Base-by-base conservation (phyloP, 2,113 vertebrate species). In the Antigone vipio region DNA sequence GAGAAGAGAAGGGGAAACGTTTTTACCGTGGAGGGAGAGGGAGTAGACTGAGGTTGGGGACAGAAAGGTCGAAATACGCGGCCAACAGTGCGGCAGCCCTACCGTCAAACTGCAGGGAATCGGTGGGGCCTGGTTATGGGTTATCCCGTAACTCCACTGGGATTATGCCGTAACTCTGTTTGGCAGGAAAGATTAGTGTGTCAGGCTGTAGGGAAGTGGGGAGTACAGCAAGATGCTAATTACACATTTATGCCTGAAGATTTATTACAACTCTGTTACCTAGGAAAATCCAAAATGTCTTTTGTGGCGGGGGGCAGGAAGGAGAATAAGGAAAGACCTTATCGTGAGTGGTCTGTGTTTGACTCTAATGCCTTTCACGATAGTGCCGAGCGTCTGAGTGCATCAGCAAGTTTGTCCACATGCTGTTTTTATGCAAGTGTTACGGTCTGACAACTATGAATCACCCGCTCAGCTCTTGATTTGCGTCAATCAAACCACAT, bases 401-500 rank as follows among this genome's bases (percentile, higher is more conserved):
- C 96, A 68, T 75, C 85, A 63, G 95, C 80, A 34, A 7, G 35
- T 64, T 71, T 30, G 88, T 64, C 64, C 77, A 29, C 18, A 17
- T 35, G 89, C 92, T 74, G 58, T 29, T 58, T 94, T 44, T 50
- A 8, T 82, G 88, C 80, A n/a, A 81, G 93, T 29, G 91, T 83
- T 55, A 73, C 16, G 80, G 85, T 68, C 76, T 69, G 94, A 94
- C 94, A 87, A 9, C 58, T 17, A 38, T 97, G 97, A 97, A 94
- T 98, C 97, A 97, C 78, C 77, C n/a, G 9, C 92, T 94, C 74
- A 9, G 94, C 94, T 90, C 96, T 30, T 84, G 90, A 91, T 96
- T 97, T 98, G 96, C 97, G 96, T 98, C 98, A 98, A 24, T 97
- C 96, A 97, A 89, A 97, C 97, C 96, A 93, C 97, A 96, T 95